Evolutionary conservation across 2,888 invertebrate genomes (phyloP).

Genomic region (Megalurothrips usitatus): DNA sequence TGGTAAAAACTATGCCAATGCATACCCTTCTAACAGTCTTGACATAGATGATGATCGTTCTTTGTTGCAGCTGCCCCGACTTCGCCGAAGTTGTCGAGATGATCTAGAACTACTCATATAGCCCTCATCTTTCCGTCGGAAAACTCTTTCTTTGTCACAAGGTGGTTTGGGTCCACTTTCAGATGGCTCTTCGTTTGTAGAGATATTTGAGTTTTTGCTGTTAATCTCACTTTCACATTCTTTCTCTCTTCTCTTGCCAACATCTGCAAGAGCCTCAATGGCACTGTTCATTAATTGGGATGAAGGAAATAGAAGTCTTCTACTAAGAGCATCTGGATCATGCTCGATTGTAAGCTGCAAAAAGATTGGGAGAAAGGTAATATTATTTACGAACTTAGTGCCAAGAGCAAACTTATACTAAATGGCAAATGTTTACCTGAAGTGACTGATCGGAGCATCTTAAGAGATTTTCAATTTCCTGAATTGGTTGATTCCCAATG

Average conservation of each 20-base stretch:
- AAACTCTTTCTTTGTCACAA: constrained; percentile 40
- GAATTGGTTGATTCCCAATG: constrained; percentile 71
- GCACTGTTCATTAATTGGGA: neutral
- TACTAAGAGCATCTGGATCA: constrained; percentile 69
- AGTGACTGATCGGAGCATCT: constrained; percentile 66
- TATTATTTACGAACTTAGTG: neutral
- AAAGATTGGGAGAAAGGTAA: neutral
- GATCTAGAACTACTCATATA: constrained; percentile 45
- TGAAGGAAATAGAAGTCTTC: constrained; percentile 39
- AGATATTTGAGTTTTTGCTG: neutral
- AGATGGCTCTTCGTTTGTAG: neutral
- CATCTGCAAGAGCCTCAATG: neutral
- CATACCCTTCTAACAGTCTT: constrained; percentile 69
- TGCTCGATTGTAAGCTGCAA: constrained; percentile 69
- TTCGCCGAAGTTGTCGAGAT: constrained; percentile 58
- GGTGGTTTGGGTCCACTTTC: neutral
- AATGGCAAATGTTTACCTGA: constrained; percentile 54
- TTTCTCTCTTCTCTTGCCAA: neutral
- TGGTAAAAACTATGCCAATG: constrained; percentile 34
- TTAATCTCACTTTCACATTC: neutral
- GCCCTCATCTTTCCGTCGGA: constrained; percentile 50
- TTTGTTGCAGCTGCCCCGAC: constrained; percentile 48
- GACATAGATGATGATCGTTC: constrained; percentile 84
- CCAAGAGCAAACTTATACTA: neutral
- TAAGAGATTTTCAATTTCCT: constrained; percentile 71